These are phyloP conservation scores for Onychomys arenicola DNA, from an alignment of 2,797 vertebrate species.

Conservation along the genomic window DNA sequence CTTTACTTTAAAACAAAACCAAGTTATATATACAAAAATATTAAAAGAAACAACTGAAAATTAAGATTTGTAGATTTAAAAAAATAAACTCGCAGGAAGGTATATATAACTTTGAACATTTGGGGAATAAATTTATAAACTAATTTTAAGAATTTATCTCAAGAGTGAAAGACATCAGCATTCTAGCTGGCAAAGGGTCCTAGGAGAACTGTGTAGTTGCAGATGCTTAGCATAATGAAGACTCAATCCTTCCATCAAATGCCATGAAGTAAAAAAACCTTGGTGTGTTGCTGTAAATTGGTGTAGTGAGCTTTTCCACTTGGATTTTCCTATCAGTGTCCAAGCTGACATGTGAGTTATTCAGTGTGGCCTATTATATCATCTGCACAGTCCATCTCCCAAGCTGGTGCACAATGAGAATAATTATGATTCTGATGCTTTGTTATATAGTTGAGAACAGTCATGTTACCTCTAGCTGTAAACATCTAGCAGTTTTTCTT, in stretches of 20 bases:
- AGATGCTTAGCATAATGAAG: neutral
- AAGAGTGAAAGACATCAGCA: neutral
- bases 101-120: neutral
- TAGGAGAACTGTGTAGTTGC: neutral
- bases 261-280: neutral
- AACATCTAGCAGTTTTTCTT: neutral
- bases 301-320: neutral
- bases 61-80: neutral
- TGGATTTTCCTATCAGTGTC: neutral
- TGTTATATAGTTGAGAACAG: neutral
- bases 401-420: conserved; percentile 11
- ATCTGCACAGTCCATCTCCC: neutral
- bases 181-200: neutral
- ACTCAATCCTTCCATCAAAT: neutral
- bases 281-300: neutral
- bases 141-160: neutral
- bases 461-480: neutral
- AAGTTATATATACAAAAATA: conserved; percentile 20
- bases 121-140: neutral
- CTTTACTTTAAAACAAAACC: conserved; percentile 42
- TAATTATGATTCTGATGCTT: neutral
- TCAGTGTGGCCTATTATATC: neutral
- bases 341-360: neutral
- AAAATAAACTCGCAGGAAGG: neutral
- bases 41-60: conserved; percentile 42